Evolutionary conservation across 2,888 invertebrate species (phyloP).

Genomic region (Lithosia quadra): DNA sequence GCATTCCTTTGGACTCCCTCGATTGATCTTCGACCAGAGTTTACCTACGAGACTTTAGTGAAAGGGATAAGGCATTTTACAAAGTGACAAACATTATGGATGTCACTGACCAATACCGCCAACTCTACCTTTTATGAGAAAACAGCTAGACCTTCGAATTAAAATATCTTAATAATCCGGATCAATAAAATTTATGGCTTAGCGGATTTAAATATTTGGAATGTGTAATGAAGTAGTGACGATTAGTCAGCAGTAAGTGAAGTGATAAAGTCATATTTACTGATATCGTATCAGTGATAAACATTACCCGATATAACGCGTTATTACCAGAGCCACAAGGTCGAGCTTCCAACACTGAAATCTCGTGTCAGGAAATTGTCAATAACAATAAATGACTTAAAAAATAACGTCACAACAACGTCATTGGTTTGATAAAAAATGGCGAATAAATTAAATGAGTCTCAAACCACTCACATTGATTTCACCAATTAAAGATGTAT

Average conservation of each 20-base stretch:
- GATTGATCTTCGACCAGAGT: too few relatives aligned
- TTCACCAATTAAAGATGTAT: background rate
- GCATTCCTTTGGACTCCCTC: too few relatives aligned
- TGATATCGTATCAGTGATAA: conserved; percentile 45
- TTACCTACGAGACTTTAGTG: too few relatives aligned
- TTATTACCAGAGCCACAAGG: conserved; percentile 9
- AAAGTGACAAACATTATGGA: background rate
- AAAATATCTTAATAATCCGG: conserved; percentile 12
- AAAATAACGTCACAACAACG: background rate
- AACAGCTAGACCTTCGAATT: background rate
- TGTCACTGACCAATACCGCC: background rate
- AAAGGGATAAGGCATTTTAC: background rate
- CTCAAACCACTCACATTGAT: background rate
- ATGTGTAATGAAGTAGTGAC: conserved; percentile 8
- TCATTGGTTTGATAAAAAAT: background rate
- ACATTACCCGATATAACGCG: background rate
- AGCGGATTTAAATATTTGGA: background rate
- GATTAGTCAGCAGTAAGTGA: conserved; percentile 42
- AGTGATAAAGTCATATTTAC: conserved; percentile 52
- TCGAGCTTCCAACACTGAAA: background rate
- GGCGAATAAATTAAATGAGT: background rate
- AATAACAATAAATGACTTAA: background rate
- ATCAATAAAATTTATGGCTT: conserved; percentile 12
- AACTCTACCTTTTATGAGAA: background rate
- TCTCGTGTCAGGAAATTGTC: background rate